Base-by-base conservation (phyloP, 2,888 invertebrate genomes). In the Omphaloscelis lunosa region DNA sequence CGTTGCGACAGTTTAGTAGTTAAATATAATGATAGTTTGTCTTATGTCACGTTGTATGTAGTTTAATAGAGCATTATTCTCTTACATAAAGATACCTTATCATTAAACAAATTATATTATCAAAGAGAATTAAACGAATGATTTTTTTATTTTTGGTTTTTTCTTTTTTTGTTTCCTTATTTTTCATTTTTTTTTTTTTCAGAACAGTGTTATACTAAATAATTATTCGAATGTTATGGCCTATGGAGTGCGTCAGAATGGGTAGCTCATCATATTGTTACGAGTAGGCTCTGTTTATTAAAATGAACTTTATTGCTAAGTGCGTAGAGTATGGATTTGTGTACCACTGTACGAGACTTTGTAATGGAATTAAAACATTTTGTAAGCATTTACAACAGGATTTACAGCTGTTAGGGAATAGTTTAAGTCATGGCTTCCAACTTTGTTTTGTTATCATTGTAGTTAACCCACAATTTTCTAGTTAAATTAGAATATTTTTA, bases 71-170 rank as follows among this genome's bases (percentile, higher is more conserved):
- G 92, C 93, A 92, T 93, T 94, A 94, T 94, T 95, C 92, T 92
- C 92, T 94, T 92, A 90, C 91, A 92, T 93, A 93, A 93, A 95
- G 90, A 94, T 94, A 92, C 90, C 88, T 92, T 93, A 93, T 92
- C 87, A 92, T 91, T 93, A 93, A 93, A 93, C 89, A 94, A 93
- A 93, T 92, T 93, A 94, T 95, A 95, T 96, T 93, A 94, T 95
- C 94, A 94, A 94, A 95, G 94, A 95, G 95, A 95, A 96, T 95
- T 95, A 96, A 96, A 95, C 87, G 92, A 94, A 94, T 95, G 94
- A 94, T 95, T 96, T 94, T 95, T 94, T 93, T 90, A 87, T 91
- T 92, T 91, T 91, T 89, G 85, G 88, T 91, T 89, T 90, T 90
- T 91, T 90, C 84, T 5, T 89, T 91, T 89, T 93, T 92, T 90